phyloP scores from a whole-genome alignment of 2,888 invertebrate species.

The Plebejus argus region DNA sequence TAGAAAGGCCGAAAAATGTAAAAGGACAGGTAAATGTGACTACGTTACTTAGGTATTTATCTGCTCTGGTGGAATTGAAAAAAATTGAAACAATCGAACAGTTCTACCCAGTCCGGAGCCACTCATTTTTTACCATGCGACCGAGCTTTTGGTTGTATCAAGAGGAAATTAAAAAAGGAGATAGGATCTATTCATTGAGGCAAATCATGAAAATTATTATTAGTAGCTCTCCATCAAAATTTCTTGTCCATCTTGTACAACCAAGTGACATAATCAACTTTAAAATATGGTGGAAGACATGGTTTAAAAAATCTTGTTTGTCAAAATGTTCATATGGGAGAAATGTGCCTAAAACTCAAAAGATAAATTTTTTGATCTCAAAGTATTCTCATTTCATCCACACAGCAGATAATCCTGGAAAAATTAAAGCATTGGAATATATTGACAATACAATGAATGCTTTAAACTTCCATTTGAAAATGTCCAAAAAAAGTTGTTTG shows the following conservation, averaged over 20 bases:
- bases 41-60: too few species aligned
- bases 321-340: slow-evolving; percentile 10
- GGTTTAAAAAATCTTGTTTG: slow-evolving; percentile 22
- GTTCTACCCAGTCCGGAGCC: background rate
- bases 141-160: slow-evolving; percentile 21
- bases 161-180: slow-evolving; percentile 20
- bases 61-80: slow-evolving; percentile 20
- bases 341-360: slow-evolving; percentile 18
- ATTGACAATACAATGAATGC: slow-evolving; percentile 23
- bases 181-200: slow-evolving; percentile 19
- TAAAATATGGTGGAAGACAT: slow-evolving; percentile 22
- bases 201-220: slow-evolving; percentile 21
- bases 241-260: slow-evolving; percentile 22
- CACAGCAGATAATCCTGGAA: too few species aligned
- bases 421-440: slow-evolving; percentile 16
- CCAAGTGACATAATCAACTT: slow-evolving; percentile 17
- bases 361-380: background rate
- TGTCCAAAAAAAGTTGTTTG: slow-evolving; percentile 13
- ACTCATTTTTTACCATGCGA: slow-evolving; percentile 16
- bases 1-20: too few species aligned
- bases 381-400: slow-evolving; percentile 18
- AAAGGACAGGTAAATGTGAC: too few species aligned
- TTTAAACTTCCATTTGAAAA: slow-evolving; percentile 14
- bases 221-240: slow-evolving; percentile 21
- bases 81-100: slow-evolving; percentile 12